Evolutionary conservation across 2,888 invertebrate genomes (phyloP).

Genomic region (Stenodema calcarata): DNA sequence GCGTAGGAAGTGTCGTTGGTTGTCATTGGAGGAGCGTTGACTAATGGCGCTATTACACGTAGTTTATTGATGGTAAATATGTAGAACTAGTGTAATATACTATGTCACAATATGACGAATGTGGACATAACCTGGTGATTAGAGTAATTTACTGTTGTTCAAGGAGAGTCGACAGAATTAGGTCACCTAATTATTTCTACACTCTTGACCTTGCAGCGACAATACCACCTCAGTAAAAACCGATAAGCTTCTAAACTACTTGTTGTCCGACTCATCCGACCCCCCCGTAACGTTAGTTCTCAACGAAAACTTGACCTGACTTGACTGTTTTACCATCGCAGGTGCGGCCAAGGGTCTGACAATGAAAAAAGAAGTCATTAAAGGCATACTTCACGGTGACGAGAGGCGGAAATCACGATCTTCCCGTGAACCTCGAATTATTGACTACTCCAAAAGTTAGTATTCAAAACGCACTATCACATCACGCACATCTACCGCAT

Average conservation of each 20-base stretch:
- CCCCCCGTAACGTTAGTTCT: neutral
- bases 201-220: neutral
- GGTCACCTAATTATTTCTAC: neutral
- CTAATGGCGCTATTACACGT: too few species aligned
- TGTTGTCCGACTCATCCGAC: neutral
- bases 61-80: too few species aligned
- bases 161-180: neutral
- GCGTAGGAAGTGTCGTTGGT: too few species aligned
- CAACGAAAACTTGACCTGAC: neutral
- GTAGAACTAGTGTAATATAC: too few species aligned
- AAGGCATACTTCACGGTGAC: constrained; percentile 34
- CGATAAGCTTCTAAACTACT: neutral
- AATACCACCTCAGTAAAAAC: neutral
- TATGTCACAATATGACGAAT: too few species aligned
- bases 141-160: too few species aligned
- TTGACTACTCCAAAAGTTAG: constrained; percentile 22
- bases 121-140: too few species aligned
- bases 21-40: too few species aligned
- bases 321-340: constrained; percentile 13
- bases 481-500: neutral
- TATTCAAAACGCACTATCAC: neutral
- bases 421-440: constrained; percentile 11
- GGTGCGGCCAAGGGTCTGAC: constrained; percentile 33
- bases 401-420: constrained; percentile 37
- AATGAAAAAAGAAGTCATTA: constrained; percentile 43